phyloP scores from a whole-genome alignment of 2,888 invertebrate genomes.

The Phytoseiulus persimilis region DNA sequence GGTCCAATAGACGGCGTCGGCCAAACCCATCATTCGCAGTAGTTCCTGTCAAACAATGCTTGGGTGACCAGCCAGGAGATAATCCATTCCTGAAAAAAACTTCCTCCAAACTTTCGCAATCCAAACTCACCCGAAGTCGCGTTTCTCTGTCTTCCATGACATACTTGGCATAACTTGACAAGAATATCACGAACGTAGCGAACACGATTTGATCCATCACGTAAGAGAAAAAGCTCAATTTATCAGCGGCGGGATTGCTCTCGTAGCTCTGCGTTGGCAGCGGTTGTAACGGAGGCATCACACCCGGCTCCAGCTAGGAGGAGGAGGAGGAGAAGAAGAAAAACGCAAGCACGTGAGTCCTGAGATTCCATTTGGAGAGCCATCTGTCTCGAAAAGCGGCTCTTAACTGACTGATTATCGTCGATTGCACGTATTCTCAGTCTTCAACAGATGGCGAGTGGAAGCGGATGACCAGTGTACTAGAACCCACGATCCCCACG shows the following conservation, averaged over 20 bases:
- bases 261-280: slow-evolving; percentile 7
- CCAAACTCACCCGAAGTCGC: neutral
- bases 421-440: no score
- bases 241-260: neutral
- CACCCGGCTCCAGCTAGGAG: no score
- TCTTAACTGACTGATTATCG: no score
- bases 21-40: slow-evolving; percentile 7
- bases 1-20: neutral
- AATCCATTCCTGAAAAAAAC: neutral
- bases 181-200: neutral
- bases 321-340: no score
- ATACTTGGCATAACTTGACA: neutral
- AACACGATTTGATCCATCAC: neutral
- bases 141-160: slow-evolving; percentile 11
- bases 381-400: no score
- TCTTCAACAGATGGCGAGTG: no score
- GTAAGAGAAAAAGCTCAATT: neutral
- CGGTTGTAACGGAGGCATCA: neutral
- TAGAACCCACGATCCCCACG: neutral
- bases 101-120: neutral
- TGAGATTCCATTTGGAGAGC: no score
- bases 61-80: no score
- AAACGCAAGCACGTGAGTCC: no score
- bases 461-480: neutral
- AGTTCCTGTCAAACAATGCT: neutral